Conservation (phyloP, 2,888 invertebrate species). For the Euproctis similis region DNA sequence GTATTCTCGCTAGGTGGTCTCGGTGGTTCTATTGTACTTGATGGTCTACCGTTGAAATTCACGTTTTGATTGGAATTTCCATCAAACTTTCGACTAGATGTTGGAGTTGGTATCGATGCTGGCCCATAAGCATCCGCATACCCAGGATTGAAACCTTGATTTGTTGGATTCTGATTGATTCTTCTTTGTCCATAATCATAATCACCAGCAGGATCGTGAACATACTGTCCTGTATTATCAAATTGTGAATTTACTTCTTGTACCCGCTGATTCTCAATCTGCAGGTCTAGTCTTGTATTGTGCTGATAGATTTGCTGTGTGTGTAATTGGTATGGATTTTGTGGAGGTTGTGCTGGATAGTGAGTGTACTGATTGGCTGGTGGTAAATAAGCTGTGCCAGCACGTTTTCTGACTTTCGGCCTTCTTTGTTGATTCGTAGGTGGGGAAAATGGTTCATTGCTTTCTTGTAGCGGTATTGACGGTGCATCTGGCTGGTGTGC, state of each 20-base stretch:
- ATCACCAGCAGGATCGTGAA: constrained; percentile 65
- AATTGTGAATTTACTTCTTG: constrained; percentile 51
- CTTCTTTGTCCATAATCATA: constrained; percentile 65
- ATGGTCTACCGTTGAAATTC: constrained; percentile 49
- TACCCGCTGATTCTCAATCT: constrained; percentile 58
- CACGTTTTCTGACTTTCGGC: constrained; percentile 60
- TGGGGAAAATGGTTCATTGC: constrained; percentile 44
- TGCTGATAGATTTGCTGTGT: constrained; percentile 56
- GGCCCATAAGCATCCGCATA: constrained; percentile 58
- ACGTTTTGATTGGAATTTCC: constrained; percentile 49
- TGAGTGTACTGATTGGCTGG: constrained; percentile 62
- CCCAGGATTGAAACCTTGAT: constrained; percentile 48
- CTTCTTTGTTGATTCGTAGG: constrained; percentile 43
- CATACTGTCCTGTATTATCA: constrained; percentile 61
- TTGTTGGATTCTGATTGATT: constrained; percentile 37
- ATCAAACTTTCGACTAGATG: constrained; percentile 64
- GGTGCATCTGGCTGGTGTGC: constrained; percentile 38
- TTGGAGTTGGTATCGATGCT: constrained; percentile 41
- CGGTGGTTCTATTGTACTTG: constrained; percentile 36
- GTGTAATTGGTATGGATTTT: constrained; percentile 58
- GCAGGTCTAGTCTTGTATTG: constrained; percentile 54
- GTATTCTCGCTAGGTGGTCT: constrained; percentile 47
- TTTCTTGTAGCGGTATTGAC: constrained; percentile 12
- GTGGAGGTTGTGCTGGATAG: constrained; percentile 52
- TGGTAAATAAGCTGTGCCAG: constrained; percentile 63